Conservation (phyloP, 1,140 invertebrate species). For the Parasteatoda tepidariorum region DNA sequence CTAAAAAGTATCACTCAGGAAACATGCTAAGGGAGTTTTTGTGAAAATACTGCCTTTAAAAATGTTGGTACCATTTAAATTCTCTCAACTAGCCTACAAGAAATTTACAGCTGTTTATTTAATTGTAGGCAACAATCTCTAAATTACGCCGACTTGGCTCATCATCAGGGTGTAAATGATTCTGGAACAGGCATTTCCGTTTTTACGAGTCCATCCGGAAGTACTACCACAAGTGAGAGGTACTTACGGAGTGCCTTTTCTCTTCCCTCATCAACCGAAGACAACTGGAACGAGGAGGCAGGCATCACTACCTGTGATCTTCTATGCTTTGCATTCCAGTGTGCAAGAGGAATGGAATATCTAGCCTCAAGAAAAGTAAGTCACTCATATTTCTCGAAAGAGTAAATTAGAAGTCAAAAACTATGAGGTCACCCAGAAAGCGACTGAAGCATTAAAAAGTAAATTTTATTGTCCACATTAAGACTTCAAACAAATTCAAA, state of each 20-base stretch:
- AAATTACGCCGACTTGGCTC: constrained; percentile 40
- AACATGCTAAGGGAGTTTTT: no score
- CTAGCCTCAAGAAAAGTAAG: constrained; percentile 63
- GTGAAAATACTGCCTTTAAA: no score
- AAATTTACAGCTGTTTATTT: neutral
- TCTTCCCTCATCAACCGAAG: neutral
- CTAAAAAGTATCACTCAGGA: no score
- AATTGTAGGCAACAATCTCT: constrained; percentile 28
- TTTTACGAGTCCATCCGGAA: neutral
- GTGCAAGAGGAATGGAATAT: constrained; percentile 66
- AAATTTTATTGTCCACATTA: no score
- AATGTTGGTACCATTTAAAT: no score
- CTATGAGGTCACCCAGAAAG: no score
- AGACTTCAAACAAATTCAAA: no score
- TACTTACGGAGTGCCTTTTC: constrained; percentile 1
- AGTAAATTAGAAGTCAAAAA: no score
- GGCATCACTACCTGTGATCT: constrained; percentile 63
- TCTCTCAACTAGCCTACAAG: neutral
- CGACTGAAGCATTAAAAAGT: no score
- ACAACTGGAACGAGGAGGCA: constrained; percentile 9
- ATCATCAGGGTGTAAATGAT: constrained; percentile 7
- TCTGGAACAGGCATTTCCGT: constrained; percentile 40
- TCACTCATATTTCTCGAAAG: no score
- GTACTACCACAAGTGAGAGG: constrained; percentile 1
- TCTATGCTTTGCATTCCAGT: constrained; percentile 64